Base-by-base conservation (phyloP, 1,140 invertebrate genomes). In the Heliothis virescens region DNA sequence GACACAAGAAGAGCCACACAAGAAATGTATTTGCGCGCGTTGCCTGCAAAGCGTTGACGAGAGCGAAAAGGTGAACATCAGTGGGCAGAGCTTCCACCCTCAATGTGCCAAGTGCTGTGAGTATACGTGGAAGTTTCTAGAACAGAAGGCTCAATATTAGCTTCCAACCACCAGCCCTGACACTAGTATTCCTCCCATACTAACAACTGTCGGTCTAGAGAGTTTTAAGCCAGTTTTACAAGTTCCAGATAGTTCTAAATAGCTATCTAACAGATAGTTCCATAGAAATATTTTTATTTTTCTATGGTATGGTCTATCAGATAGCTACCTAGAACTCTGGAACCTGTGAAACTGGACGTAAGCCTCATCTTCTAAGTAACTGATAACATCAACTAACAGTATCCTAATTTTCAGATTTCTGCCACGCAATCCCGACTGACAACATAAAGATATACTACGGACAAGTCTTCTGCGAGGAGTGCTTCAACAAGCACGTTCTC, bases 381-480 rank as follows among this genome's bases (percentile, higher is more conserved):
- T 55, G 53, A 34, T 65, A 57, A 34, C 63, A 21, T 34, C 60
- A 41, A 18, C 29, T 63, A 7, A 48, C 16, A 21, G 15, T 47
- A 62, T 21, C 18, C n/a, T 29, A 13, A 62, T 67, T 84, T 86
- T 11, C 67, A 94, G 91, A 90, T 75, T 90, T 91, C 55, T 94
- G 92, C 75, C 91, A 88, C 29, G 55, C 79, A 21, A 83, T 92
- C 0, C 92, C 92, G 12, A 90, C 85, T 9, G 67, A 80, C 4
- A 87, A 89, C 34, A 57, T 90, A 12, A 93, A 94, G 79, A 93
- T 94, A 48, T 94, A 92, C 71, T 94, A 92, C 76, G 92, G 92
- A 10, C 92, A 93, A 82, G 90, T 94, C 3, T 94, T 94, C 73
- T 94, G 92, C 74, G 92, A 94, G 60, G 89, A 90, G 5, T 94